Conservation (phyloP, 2,113 vertebrate genomes). For the Monopterus albus region DNA sequence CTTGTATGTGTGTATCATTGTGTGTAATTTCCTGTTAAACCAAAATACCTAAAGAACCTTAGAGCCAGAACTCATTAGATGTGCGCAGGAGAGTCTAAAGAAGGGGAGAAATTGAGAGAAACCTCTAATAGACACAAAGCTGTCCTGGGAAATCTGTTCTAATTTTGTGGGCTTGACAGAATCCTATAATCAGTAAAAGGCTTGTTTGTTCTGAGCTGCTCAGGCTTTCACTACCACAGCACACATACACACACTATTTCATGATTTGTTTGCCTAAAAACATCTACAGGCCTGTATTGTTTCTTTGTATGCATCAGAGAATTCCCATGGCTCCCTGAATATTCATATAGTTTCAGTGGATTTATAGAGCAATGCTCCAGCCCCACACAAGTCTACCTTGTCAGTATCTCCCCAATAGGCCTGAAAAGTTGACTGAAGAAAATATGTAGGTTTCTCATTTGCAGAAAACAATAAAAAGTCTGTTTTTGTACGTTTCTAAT, state of each 20-base stretch:
- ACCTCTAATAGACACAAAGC: slow-evolving; percentile 60
- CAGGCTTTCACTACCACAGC: slow-evolving; percentile 37
- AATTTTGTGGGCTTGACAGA: slow-evolving; percentile 56
- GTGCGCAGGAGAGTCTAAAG: slow-evolving; percentile 36
- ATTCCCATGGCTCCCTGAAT: neutral
- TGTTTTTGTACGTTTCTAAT: no score
- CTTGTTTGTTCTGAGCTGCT: slow-evolving; percentile 64
- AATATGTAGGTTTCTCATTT: neutral
- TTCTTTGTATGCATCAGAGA: neutral
- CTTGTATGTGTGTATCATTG: slow-evolving; percentile 24
- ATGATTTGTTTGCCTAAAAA: neutral
- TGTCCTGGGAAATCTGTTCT: slow-evolving; percentile 65
- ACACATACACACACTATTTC: slow-evolving; percentile 15
- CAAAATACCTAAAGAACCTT: slow-evolving; percentile 39
- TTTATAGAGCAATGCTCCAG: neutral
- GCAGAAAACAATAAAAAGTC: neutral
- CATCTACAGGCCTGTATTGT: slow-evolving; percentile 14
- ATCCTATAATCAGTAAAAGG: slow-evolving; percentile 62
- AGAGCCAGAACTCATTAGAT: slow-evolving; percentile 69
- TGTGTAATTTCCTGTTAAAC: slow-evolving; percentile 39
- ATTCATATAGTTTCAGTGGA: slow-evolving; percentile 4
- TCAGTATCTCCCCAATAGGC: neutral
- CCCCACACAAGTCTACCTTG: neutral
- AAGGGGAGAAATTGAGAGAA: slow-evolving; percentile 45
- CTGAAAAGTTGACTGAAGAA: neutral